phyloP scores from a whole-genome alignment of 2,888 invertebrate species.

The Cactoblastis cactorum region DNA sequence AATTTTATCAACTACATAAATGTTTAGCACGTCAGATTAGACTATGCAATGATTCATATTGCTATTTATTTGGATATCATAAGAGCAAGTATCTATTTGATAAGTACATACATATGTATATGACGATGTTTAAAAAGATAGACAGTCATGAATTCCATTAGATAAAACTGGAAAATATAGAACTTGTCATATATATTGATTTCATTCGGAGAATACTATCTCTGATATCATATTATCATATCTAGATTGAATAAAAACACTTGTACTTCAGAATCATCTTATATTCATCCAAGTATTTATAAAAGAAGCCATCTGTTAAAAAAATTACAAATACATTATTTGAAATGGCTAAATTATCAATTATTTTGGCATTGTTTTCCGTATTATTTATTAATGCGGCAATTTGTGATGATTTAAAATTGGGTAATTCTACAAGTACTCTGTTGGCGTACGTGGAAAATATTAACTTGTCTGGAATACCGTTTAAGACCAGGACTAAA shows the following conservation, averaged over 20 bases:
- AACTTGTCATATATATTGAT: neutral
- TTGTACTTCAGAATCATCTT: too few species aligned
- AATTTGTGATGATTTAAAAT: constrained; percentile 36
- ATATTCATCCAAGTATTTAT: too few species aligned
- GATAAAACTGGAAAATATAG: neutral
- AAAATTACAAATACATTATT: too few species aligned
- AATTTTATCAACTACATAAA: too few species aligned
- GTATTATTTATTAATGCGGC: constrained; percentile 22
- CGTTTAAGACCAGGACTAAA: constrained; percentile 46
- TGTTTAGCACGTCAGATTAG: too few species aligned
- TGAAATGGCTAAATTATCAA: constrained; percentile 24
- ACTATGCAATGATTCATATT: too few species aligned
- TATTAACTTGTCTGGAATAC: constrained; percentile 49
- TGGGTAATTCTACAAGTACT: constrained; percentile 44
- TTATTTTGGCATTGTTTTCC: constrained; percentile 22
- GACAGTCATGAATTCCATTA: neutral
- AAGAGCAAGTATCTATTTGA: too few species aligned
- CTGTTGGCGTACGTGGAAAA: constrained; percentile 43
- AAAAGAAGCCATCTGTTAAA: too few species aligned
- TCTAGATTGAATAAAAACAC: neutral
- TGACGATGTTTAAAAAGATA: too few species aligned
- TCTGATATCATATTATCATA: neutral
- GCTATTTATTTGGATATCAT: too few species aligned
- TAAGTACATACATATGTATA: too few species aligned
- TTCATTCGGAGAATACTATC: neutral